Conservation (phyloP, 2,113 vertebrate species). For the Egretta garzetta region DNA sequence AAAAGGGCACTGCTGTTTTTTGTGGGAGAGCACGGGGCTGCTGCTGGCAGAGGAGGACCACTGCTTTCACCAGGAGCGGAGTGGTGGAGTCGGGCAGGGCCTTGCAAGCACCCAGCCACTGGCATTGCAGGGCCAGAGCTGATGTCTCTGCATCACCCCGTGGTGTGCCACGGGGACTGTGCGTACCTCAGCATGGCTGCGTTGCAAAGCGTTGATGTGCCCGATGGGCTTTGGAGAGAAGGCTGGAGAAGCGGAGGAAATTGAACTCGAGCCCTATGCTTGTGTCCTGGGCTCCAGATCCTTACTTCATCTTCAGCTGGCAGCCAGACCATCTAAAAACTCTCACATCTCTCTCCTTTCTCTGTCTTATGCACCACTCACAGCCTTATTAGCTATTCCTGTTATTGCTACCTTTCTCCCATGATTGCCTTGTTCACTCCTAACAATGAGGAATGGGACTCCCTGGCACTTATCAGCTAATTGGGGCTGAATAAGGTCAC, state of each 20-base stretch:
- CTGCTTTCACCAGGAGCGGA: background rate
- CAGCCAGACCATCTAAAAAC: background rate
- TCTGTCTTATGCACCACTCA: background rate
- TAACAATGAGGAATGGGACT: conserved; percentile 15
- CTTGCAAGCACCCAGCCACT: rapidly evolving
- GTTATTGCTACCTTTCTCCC: conserved; percentile 38
- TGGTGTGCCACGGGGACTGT: background rate
- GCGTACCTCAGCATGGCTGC: background rate
- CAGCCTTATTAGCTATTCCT: conserved; percentile 38
- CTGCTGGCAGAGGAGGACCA: background rate
- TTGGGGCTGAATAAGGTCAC: conserved; percentile 54
- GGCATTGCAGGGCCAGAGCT: background rate
- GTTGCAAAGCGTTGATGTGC: background rate
- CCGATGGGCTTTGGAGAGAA: background rate
- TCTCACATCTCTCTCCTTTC: background rate
- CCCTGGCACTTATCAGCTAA: conserved; percentile 37
- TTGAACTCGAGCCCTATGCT: background rate
- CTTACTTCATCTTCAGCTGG: background rate
- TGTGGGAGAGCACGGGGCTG: background rate
- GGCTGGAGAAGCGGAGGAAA: background rate
- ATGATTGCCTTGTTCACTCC: conserved; percentile 39
- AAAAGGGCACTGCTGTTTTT: background rate
- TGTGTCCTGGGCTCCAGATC: background rate
- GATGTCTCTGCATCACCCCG: background rate
- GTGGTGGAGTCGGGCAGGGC: background rate